These are phyloP conservation scores for Cephus pygmeus DNA, from an alignment of 2,888 invertebrate species.

Conservation along the genomic window DNA sequence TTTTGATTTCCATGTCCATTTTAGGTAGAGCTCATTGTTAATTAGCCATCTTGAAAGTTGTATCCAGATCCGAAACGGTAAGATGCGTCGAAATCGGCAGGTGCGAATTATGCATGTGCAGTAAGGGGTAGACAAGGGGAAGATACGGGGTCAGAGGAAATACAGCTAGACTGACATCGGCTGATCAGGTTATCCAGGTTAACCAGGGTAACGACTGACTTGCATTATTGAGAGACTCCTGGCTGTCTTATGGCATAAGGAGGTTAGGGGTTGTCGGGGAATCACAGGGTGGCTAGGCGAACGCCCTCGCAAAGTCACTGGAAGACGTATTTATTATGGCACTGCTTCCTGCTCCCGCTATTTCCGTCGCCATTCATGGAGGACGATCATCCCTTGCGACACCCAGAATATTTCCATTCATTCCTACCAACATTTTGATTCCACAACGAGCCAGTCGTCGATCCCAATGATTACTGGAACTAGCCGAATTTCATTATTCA, in stretches of 20 bases:
- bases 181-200: slow-evolving; percentile 41
- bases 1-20: too few species aligned
- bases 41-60: not conserved
- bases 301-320: slow-evolving; percentile 27
- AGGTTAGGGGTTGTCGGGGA: slow-evolving; percentile 20
- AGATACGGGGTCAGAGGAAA: not conserved
- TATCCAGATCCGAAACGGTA: not conserved
- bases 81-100: not conserved
- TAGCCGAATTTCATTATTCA: not conserved
- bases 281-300: slow-evolving; percentile 25
- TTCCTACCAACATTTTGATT: slow-evolving; percentile 25
- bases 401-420: slow-evolving; percentile 42
- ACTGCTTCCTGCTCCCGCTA: slow-evolving; percentile 53
- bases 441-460: not conserved
- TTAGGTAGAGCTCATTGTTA: not conserved
- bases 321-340: slow-evolving; percentile 51
- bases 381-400: slow-evolving; percentile 22
- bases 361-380: slow-evolving; percentile 52
- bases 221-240: slow-evolving; percentile 48
- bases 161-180: slow-evolving; percentile 31
- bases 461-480: not conserved
- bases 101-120: not conserved
- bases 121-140: not conserved
- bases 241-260: slow-evolving; percentile 18
- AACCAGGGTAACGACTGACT: slow-evolving; percentile 38